Conservation (phyloP, 2,113 vertebrate genomes). For the Indicator indicator region DNA sequence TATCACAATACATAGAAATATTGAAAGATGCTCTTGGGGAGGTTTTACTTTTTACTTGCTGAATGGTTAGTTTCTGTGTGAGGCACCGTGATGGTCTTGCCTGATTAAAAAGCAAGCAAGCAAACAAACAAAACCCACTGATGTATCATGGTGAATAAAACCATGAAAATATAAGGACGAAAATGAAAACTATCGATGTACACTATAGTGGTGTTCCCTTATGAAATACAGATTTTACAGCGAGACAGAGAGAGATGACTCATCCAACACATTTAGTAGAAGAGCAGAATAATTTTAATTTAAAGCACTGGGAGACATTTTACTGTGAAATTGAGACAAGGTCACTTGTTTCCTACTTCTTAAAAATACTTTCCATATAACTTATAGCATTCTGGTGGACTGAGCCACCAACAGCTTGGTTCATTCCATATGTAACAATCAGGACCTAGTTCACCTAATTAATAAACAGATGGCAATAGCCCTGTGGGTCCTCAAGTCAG, state of each 20-base stretch:
- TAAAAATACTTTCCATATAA: background rate
- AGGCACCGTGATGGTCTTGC: background rate
- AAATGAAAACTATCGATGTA: background rate
- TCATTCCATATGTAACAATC: background rate
- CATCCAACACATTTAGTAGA: background rate
- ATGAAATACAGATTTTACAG: background rate
- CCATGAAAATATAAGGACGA: background rate
- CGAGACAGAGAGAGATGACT: background rate
- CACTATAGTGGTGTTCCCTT: background rate
- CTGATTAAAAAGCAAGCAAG: background rate
- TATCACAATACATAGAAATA: background rate
- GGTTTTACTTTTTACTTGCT: background rate
- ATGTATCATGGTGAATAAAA: background rate
- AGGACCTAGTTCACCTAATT: background rate
- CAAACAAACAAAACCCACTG: background rate
- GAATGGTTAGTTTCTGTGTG: background rate
- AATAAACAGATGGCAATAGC: slow-evolving; percentile 51
- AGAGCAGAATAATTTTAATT: background rate
- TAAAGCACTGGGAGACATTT: background rate
- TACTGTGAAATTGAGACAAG: background rate
- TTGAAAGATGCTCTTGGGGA: background rate
- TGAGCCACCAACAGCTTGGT: background rate
- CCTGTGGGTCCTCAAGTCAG: slow-evolving; percentile 14
- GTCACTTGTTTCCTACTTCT: background rate
- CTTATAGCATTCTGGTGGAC: background rate